phyloP scores from a whole-genome alignment of 2,888 invertebrate genomes.

The Morpho achilles region DNA sequence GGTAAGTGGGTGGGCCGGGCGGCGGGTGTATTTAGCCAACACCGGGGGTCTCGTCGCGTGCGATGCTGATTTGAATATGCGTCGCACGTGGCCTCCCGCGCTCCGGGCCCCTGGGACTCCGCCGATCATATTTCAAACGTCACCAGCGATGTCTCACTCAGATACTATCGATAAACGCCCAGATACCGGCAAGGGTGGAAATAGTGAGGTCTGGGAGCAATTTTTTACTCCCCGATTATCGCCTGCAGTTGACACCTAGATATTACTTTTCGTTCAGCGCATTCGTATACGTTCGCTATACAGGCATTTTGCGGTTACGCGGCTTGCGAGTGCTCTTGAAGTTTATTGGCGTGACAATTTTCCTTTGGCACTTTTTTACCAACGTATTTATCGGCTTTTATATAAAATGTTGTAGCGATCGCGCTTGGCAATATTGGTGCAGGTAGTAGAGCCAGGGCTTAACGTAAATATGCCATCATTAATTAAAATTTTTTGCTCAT shows the following conservation, averaged over 20 bases:
- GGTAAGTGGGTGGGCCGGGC: slow-evolving; percentile 55
- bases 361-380: slow-evolving; percentile 35
- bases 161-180: slow-evolving; percentile 77
- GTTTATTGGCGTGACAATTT: slow-evolving; percentile 63
- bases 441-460: background rate
- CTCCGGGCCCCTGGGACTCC: slow-evolving; percentile 59
- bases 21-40: slow-evolving; percentile 79
- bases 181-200: slow-evolving; percentile 71
- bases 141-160: slow-evolving; percentile 78
- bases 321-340: slow-evolving; percentile 53
- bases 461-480: background rate
- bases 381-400: slow-evolving; percentile 3
- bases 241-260: slow-evolving; percentile 77
- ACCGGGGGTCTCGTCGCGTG: slow-evolving; percentile 74
- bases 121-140: slow-evolving; percentile 79
- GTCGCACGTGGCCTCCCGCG: slow-evolving; percentile 71
- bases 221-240: slow-evolving; percentile 76
- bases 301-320: slow-evolving; percentile 55
- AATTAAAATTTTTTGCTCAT: too few species aligned
- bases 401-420: background rate
- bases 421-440: background rate
- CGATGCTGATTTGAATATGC: slow-evolving; percentile 78
- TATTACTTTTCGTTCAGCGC: slow-evolving; percentile 67
- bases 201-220: slow-evolving; percentile 61
- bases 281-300: slow-evolving; percentile 30